These are phyloP conservation scores for Pristionchus entomophagus DNA, from an alignment of 2,888 invertebrate species.

Conservation along the genomic window DNA sequence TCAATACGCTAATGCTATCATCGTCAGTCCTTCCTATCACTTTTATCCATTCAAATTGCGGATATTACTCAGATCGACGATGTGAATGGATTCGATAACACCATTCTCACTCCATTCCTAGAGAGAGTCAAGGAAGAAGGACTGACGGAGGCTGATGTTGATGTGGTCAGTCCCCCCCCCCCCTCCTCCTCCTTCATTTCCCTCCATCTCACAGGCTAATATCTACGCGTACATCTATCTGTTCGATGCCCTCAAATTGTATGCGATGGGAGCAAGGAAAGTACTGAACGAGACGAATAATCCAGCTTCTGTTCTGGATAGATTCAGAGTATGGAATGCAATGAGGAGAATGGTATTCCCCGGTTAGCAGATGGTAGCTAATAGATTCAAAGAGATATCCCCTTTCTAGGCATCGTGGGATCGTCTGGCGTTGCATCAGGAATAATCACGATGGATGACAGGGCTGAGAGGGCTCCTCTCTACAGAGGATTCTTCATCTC, in stretches of 20 bases:
- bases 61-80: slow-evolving; percentile 20
- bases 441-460: slow-evolving; percentile 33
- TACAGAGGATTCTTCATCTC: slow-evolving; percentile 43
- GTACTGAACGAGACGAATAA: slow-evolving; percentile 60
- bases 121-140: slow-evolving; percentile 26
- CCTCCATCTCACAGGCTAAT: slow-evolving; percentile 52
- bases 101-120: neutral
- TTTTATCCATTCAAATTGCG: too few relatives aligned
- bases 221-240: slow-evolving; percentile 66
- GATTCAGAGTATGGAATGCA: slow-evolving; percentile 68
- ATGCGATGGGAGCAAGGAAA: slow-evolving; percentile 65
- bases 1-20: slow-evolving; percentile 64
- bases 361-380: slow-evolving; percentile 56
- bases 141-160: slow-evolving; percentile 10
- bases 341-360: slow-evolving; percentile 70
- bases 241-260: slow-evolving; percentile 66
- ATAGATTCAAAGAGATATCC: neutral
- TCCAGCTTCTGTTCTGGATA: slow-evolving; percentile 65
- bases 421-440: slow-evolving; percentile 7
- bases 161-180: neutral
- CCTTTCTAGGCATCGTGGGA: neutral
- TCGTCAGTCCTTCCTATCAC: neutral
- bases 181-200: too few relatives aligned
- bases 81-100: slow-evolving; percentile 39
- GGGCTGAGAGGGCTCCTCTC: slow-evolving; percentile 17